Evolutionary conservation across 2,797 vertebrate genomes (phyloP).

Genomic region (Acrossocheilus fasciatus): DNA sequence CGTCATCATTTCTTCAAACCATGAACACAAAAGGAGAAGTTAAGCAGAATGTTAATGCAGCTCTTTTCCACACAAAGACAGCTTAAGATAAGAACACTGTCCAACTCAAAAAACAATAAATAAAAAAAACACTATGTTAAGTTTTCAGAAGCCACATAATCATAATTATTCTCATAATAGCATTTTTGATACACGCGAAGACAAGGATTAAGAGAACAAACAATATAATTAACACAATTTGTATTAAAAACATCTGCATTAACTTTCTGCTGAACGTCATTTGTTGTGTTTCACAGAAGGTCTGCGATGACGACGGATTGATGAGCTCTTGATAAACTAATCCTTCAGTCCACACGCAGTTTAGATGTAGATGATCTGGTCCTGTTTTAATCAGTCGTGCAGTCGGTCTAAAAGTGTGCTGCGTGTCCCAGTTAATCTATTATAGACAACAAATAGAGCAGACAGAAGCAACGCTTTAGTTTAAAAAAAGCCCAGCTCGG

Average conservation of each 20-base stretch:
- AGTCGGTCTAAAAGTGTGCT: not conserved
- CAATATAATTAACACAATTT: not conserved
- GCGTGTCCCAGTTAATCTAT: not conserved
- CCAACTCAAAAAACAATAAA: no score
- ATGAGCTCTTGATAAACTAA: accelerated
- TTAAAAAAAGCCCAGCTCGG: not conserved
- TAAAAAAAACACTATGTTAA: no score
- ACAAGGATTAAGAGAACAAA: not conserved
- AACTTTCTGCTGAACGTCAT: not conserved
- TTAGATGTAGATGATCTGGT: not conserved
- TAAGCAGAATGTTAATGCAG: not conserved
- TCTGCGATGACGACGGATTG: not conserved
- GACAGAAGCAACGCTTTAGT: not conserved
- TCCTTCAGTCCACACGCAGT: not conserved
- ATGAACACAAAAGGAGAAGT: not conserved
- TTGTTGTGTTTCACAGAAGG: not conserved
- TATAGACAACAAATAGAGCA: not conserved
- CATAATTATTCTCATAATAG: no score
- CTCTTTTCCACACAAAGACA: not conserved
- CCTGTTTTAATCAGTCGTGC: not conserved
- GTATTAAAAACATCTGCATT: not conserved
- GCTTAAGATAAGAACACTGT: not conserved
- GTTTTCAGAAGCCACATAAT: not conserved
- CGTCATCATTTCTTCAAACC: not conserved
- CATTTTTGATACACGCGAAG: not conserved